Base-by-base conservation (phyloP, 1,140 invertebrate genomes). In the Trachymyrmex septentrionalis region DNA sequence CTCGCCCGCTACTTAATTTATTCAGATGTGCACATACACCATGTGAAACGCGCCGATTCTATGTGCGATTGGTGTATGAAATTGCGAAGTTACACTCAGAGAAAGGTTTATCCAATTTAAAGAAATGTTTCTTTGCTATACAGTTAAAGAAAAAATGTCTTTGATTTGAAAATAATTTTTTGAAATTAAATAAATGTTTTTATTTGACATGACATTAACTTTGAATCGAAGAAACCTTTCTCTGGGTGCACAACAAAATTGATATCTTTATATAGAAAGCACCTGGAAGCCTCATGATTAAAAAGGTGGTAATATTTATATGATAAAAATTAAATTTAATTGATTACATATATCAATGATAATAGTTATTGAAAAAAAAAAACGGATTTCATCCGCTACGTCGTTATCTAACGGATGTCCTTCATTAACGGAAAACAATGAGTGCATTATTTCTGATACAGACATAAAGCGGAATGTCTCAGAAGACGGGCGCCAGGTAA, bases 401-500 rank as follows among this genome's bases (percentile, higher is more conserved):
- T 53, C n/a, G 4, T 59, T n/a, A 59, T 50, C 69, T 55, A 67
- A 12, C 44, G 63, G 78, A 61, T 61, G 64, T 75, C 63, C 55
- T 64, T 69, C 61, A 67, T 86, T 75, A 34, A 12, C 27, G 14
- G 75, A 57, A 87, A 89, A 88, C 87, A 90, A 91, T 77, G 84
- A 87, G 34, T 73, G 87, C 90, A 76, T 91, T 91, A 88, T 91
- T 86, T 85, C 87, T 78, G 90, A 55, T 89, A 50, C 67, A 90
- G 76, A 87, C 80, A 48, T 48, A 87, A 27, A 81, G 71, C 67
- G 90, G 61, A 64, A 86, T 73, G 64, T 55, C 76, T 75, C 77
- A 91, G 86, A 64, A 89, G 86, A 84, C 86, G 86, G 90, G 89
- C 91, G 91, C 89, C 91, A 91, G 88, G 91, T 91, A 89, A 80